Evolutionary conservation across 1,140 invertebrate genomes (phyloP), one percentile per base, ranked within the genome.

Genomic region (Globodera rostochiensis): DNA sequence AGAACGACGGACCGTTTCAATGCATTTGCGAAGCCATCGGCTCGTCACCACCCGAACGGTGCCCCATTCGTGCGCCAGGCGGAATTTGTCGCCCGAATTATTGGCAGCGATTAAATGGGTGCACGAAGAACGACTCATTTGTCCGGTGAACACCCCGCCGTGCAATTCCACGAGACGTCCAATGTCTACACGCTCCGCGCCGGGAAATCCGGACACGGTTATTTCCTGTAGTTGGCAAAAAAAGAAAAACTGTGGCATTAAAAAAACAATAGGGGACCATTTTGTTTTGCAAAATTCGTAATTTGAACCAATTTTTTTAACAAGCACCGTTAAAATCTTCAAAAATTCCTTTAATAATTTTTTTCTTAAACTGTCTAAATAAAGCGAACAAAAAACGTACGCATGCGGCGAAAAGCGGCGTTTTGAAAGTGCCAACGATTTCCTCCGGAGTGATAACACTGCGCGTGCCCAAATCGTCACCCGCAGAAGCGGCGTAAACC

Each of bases 61-160:
- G 21, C 67, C 67, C 79, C 79, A 80, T 64, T 74, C 69, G 21
- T 57, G 47, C 15, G 79, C 79, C 2, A n/a, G 19, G 46, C 75
- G 79, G 50, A n/a, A 80, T 69, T 80, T 80, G 8, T 80, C 79
- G 3, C 79, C 79, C 9, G 79, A 80, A 74, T 80, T 80, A 9
- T 45, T 73, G 46, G 47, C 36, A 15, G 73, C n/a, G 36, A 80
- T 80, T 36, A 80, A 57, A 53, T 80, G 79, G 0, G 79, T 80
- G 25, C 79, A 80, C n/a, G 49, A 49, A 8, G 21, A 15, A 25
- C 49, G 67, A 9, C n/a, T 47, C 79, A 80, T 80, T 15, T 80
- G 70, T 3, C 79, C 79, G 60, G 49, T 79, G 45, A 80, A 80
- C 53, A 73, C 57, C 19, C 79, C 79, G 11, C 79, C 79, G 46